A percentile compares a stretch with the other conserved stretches of the same genome.
phyloP scores from a whole-genome alignment of 1,140 invertebrate species.

The Pygmarrhopalites habei region DNA sequence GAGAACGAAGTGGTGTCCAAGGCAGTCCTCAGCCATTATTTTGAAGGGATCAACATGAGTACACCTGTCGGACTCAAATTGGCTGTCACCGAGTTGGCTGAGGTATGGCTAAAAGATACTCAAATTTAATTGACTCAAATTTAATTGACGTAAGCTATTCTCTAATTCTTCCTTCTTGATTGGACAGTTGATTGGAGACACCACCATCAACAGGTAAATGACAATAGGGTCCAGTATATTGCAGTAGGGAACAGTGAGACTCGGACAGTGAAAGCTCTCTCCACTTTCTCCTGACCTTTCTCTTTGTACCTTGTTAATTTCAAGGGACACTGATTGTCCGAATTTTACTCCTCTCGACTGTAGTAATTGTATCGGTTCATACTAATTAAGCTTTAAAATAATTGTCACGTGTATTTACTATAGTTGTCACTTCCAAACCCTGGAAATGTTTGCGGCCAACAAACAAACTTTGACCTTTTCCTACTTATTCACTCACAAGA shows the following conservation, averaged over 20 bases:
- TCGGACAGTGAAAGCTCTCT: too few relatives aligned
- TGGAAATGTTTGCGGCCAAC: conserved; percentile 22
- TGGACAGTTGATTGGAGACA: not conserved
- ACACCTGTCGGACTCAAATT: conserved; percentile 12
- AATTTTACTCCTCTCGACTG: too few relatives aligned
- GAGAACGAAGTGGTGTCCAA: conserved; percentile 11
- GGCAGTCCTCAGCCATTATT: conserved; percentile 28
- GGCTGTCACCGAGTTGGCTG: conserved; percentile 22
- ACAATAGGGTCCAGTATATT: conserved; percentile 8
- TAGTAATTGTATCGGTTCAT: too few relatives aligned
- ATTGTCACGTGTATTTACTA: too few relatives aligned
- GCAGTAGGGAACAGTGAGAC: too few relatives aligned
- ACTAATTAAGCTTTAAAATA: too few relatives aligned
- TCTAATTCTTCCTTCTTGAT: not conserved
- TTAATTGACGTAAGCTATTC: too few relatives aligned
- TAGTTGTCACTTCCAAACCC: conserved; percentile 26
- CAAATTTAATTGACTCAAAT: conserved; percentile 2
- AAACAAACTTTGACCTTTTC: conserved; percentile 14
- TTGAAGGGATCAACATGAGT: conserved; percentile 23
- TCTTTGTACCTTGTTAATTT: too few relatives aligned
- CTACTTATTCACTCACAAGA: conserved; percentile 34
- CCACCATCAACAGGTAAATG: conserved; percentile 10
- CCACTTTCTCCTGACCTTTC: too few relatives aligned
- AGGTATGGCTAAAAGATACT: conserved; percentile 9
- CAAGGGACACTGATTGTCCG: too few relatives aligned